phyloP scores from a whole-genome alignment of 2,888 invertebrate species.

The Pristionchus exspectatus region DNA sequence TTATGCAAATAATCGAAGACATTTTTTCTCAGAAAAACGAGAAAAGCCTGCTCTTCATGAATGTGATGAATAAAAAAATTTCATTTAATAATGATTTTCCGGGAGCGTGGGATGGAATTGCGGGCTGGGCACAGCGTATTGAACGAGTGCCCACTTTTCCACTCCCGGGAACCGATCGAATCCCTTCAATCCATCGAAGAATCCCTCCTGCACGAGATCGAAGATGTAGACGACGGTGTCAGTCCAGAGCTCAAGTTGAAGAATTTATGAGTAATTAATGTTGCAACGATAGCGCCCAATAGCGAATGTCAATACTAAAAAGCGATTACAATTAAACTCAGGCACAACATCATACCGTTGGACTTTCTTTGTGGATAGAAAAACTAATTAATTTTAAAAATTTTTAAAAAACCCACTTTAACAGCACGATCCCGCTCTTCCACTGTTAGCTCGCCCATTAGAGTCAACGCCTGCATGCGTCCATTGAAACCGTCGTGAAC shows the following conservation, averaged over 20 bases:
- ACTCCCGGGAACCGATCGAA: not conserved
- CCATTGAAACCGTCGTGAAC: not conserved
- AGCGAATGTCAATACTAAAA: no score
- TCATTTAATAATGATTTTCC: not conserved
- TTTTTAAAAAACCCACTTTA: not conserved
- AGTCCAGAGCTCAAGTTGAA: not conserved
- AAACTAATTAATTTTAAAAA: no score
- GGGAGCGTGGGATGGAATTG: not conserved
- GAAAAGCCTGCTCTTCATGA: no score
- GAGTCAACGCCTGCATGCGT: not conserved
- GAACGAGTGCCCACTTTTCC: not conserved
- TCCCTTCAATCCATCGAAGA: not conserved
- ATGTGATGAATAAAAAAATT: no score
- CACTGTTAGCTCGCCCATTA: not conserved
- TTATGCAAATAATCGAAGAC: no score
- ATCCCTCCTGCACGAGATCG: not conserved
- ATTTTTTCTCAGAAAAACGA: no score
- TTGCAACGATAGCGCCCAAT: not conserved
- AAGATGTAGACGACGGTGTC: slow-evolving; percentile 22
- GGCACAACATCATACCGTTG: no score
- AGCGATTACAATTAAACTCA: no score
- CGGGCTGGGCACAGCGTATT: not conserved
- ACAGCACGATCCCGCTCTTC: not conserved
- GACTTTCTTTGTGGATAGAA: no score
- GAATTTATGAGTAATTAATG: not conserved